Evolutionary conservation across 30 jellyfish, hydroid and myxozoan genomes (phyloP).

Genomic region (Chrysaora quinquecirrha): DNA sequence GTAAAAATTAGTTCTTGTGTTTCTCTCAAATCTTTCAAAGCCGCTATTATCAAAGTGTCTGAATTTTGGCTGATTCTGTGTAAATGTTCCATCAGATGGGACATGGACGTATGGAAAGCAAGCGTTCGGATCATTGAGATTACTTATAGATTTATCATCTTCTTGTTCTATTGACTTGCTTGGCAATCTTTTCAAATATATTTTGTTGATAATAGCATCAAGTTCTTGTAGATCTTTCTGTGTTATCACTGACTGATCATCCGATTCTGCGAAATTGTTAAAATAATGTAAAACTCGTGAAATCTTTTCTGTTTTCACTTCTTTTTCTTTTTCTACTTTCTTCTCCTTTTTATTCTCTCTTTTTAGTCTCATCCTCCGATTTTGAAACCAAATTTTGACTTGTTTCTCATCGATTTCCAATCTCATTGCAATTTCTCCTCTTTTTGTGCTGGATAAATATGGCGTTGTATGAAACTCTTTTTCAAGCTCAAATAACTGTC

Average conservation of each 20-base stretch:
- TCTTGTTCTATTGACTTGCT: conserved; percentile 3
- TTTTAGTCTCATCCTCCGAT: conserved; percentile 63
- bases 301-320: background rate
- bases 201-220: conserved; percentile 11
- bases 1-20: background rate
- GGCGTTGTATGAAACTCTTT: conserved; percentile 72
- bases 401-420: conserved; percentile 56
- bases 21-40: conserved; percentile 24
- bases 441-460: conserved; percentile 43
- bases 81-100: conserved; percentile 24
- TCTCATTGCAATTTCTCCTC: conserved; percentile 46
- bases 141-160: background rate
- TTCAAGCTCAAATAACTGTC: conserved; percentile 67
- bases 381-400: conserved; percentile 69
- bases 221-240: conserved; percentile 3
- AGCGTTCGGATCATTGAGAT: conserved; percentile 41
- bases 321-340: conserved; percentile 5
- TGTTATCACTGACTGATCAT: background rate
- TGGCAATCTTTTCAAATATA: conserved; percentile 41
- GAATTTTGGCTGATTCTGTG: background rate
- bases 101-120: conserved; percentile 56
- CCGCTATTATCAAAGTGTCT: conserved; percentile 55
- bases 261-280: conserved; percentile 19
- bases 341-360: conserved; percentile 5
- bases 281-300: conserved; percentile 53